Conservation (phyloP, 2,113 vertebrate species). For the Pachypanchax playfairii region DNA sequence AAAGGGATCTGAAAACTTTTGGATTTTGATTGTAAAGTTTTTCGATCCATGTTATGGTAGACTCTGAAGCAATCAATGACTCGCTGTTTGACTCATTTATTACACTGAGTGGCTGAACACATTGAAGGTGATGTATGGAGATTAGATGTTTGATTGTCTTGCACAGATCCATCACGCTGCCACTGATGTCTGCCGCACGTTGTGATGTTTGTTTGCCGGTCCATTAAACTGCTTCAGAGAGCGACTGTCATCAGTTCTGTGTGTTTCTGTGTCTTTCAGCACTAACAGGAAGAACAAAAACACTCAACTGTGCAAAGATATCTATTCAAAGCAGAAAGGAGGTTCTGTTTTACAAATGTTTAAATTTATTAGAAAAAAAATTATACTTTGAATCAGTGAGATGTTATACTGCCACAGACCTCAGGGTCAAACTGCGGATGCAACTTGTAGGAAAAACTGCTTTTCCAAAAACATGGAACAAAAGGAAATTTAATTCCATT, state of each 20-base stretch:
- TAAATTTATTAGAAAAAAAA: neutral
- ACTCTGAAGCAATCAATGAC: conserved; percentile 9
- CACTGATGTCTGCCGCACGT: neutral
- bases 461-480: too few species aligned
- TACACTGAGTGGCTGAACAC: conserved; percentile 1
- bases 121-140: conserved; percentile 13
- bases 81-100: conserved; percentile 6
- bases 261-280: conserved; percentile 13
- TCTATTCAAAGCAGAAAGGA: neutral
- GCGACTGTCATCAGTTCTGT: conserved; percentile 23
- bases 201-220: conserved; percentile 35
- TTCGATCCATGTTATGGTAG: neutral
- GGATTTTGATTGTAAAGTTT: neutral
- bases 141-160: conserved; percentile 30
- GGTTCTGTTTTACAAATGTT: neutral
- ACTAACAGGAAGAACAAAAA: neutral
- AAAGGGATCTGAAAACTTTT: conserved; percentile 1
- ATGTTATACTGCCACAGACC: neutral
- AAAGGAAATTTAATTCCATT: neutral
- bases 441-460: neutral
- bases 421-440: neutral
- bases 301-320: neutral
- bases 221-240: conserved; percentile 36
- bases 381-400: neutral
- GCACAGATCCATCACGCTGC: conserved; percentile 17